Percentiles rank a stretch among this genome's conserved stretches.
These are phyloP conservation scores for Rhagologus leucostigma DNA, from an alignment of 2,113 vertebrate species.

Conservation along the genomic window DNA sequence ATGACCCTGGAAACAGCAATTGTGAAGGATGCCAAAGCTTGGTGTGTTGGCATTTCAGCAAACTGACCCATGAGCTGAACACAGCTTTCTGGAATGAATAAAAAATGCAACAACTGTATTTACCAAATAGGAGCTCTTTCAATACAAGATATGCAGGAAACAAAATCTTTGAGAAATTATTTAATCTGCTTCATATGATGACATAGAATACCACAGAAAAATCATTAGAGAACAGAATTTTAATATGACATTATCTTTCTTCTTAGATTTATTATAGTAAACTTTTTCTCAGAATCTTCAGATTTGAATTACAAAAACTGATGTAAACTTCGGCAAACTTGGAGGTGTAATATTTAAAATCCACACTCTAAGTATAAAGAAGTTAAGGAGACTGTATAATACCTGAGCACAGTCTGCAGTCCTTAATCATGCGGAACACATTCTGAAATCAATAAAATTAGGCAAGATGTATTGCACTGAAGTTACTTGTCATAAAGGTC, in stretches of 20 bases:
- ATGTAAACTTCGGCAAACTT: neutral
- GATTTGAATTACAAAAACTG: neutral
- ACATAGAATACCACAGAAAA: neutral
- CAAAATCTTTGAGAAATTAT: neutral
- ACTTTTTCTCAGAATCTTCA: neutral
- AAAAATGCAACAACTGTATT: neutral
- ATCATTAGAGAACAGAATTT: neutral
- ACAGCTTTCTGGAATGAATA: neutral
- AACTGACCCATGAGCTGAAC: neutral
- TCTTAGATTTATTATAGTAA: neutral
- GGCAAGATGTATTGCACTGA: neutral
- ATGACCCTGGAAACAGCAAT: neutral
- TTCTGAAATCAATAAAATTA: constrained; percentile 10
- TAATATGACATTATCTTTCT: neutral
- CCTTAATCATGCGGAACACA: neutral
- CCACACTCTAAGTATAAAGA: neutral
- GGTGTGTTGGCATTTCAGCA: neutral
- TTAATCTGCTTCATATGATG: neutral
- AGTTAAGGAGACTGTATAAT: neutral
- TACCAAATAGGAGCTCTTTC: neutral
- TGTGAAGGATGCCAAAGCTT: neutral
- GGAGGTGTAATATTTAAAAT: neutral
- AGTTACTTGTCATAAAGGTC: neutral
- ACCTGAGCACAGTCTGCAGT: neutral
- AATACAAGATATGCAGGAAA: neutral